Base-by-base conservation (phyloP, 2,113 vertebrate species). In the Albula glossodonta region DNA sequence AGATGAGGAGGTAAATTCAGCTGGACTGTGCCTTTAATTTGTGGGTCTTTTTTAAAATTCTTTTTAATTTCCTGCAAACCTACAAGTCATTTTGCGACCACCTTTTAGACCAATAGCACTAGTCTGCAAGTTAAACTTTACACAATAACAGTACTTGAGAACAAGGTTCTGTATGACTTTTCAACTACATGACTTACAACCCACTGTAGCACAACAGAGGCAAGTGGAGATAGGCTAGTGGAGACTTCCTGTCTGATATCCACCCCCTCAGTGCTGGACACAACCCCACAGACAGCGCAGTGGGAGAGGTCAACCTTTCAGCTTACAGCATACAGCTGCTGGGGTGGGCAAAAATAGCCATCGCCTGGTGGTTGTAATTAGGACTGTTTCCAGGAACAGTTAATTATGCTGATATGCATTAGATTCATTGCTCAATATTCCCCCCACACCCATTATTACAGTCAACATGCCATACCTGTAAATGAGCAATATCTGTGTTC, bases 221-320 rank as follows among this genome's bases (percentile, higher is more conserved):
- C 77, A 80, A 49, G 77, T 78, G 57, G 41, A 19, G 9, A 31
- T 53, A 60, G 49, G 78, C 53, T 50, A 48, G 84, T 53, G 78
- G 50, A 41, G 41, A 25, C 77, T 56, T 80, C 84, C 84, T 85
- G 78, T 85, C 50, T 17, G 31, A 85, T 80, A 85, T 66, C 52
- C 84, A 80, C 8, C 56, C 78, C 53, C n/a, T 53, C 12, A n/a
- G 52, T 31, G 84, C 56, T 66, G 57, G 25, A 63, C 13, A 25
- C 52, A 60, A 8, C 51, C 25, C 83, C 51, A 31, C 70, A 52
- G 83, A 17, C 70, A 84, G 78, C 48, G 2, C 50, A 53, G 17
- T 84, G 66, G 83, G 83, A 84, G 66, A 52, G 50, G 81, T 13
- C 52, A 15, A 60, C 78, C 10, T 49, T 22, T 22, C 83, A 25